Base-by-base conservation (phyloP, 2,113 vertebrate genomes). In the Platycercus adscitus region DNA sequence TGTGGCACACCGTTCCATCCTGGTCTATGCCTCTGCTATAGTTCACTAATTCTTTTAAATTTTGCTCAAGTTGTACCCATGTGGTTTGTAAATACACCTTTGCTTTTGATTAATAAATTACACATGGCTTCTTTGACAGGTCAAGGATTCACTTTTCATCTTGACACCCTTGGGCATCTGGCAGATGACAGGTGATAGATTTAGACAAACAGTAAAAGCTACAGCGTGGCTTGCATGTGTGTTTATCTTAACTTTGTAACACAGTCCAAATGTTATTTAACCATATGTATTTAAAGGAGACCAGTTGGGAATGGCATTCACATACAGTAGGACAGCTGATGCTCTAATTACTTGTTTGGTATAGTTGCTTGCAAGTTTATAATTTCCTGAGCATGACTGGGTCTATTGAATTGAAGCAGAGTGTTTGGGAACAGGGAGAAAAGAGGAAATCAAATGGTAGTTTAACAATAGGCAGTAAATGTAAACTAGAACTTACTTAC, bases 391-490 rank as follows among this genome's bases (percentile, higher is more conserved):
- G 47, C 60, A 52, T 86, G 29, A 55, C 33, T 72, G 8, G 5
- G n/a, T 65, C 60, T 80, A 43, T 9, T 94, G 73, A 88, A 88
- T 77, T 88, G 90, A 89, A 86, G 47, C 33, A 69, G 33, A 5
- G 46, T 81, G 49, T 91, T 93, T 94, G 58, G 63, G 78, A 75
- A 88, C 46, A 47, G 46, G 24, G 47, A 66, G 66, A 84, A 84
- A 89, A 23, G 76, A 73, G 50, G 52, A 83, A 84, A 91, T 29
- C n/a, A 55, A 79, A 86, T 89, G 23, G 39, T 75, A 78, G 64
- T 63, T 85, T 78, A 89, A 94, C 84, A 92, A 91, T 73, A 81
- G 25, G 25, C 81, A 52, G n/a, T 81, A 95, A 88, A 91, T 53
- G 47, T 76, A 91, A 92, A 80, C 26, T 25, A 91, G 69, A 47